phyloP scores from a whole-genome alignment of 1,140 invertebrate species.

The Thaumatotibia leucotreta region DNA sequence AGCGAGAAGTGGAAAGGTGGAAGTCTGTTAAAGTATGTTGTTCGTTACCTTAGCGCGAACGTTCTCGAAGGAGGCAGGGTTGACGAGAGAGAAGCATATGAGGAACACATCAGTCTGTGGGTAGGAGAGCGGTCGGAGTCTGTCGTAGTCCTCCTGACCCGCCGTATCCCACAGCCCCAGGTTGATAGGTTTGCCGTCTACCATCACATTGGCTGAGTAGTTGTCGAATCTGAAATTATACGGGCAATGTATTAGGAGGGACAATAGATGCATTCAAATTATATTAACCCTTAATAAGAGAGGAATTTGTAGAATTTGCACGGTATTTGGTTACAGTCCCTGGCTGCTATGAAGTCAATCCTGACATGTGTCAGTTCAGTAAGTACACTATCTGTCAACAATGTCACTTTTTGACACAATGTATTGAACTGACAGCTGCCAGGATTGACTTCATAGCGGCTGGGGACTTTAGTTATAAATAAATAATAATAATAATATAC shows the following conservation, averaged over 20 bases:
- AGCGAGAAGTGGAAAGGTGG: constrained; percentile 97
- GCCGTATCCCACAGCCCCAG: constrained; percentile 96
- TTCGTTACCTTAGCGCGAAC: constrained; percentile 93
- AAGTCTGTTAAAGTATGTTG: constrained; percentile 91
- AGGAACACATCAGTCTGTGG: constrained; percentile 99
- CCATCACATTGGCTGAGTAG: constrained; percentile 99
- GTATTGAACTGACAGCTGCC: no score
- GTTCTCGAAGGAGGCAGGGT: constrained; percentile 99
- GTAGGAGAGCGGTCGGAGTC: constrained; percentile 95
- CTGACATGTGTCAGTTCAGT: no score
- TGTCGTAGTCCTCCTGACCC: constrained; percentile 97
- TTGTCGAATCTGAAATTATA: constrained; percentile 90
- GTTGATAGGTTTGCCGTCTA: constrained; percentile 98
- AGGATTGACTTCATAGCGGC: no score
- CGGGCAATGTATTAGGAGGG: background rate
- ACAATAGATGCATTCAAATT: no score
- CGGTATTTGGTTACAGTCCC: no score
- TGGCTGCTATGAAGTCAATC: no score
- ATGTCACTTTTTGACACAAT: no score
- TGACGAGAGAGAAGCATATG: constrained; percentile 98
- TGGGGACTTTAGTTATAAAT: no score
- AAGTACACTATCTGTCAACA: no score
- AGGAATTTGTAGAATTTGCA: no score
- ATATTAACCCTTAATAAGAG: no score
- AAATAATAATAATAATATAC: no score